Conservation (phyloP, 2,888 invertebrate genomes). For the Thymelicus sylvestris region DNA sequence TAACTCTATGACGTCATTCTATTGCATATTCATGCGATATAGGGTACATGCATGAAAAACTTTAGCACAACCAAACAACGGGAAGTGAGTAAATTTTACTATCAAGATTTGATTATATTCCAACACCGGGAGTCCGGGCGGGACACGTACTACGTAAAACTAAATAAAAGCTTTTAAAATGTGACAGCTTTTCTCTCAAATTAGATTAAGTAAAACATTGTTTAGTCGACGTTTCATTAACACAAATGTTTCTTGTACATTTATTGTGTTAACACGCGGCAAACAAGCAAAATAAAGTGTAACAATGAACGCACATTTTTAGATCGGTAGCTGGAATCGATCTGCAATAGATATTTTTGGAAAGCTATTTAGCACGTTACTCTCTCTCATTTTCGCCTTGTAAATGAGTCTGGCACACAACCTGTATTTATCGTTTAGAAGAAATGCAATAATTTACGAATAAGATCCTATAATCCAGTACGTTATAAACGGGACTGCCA, state of each 20-base stretch:
- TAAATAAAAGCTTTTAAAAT: no score
- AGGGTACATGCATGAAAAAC: no score
- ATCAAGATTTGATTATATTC: no score
- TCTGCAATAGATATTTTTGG: constrained; percentile 40
- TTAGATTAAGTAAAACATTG: not conserved
- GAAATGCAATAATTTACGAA: not conserved
- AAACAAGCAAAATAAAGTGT: constrained; percentile 27
- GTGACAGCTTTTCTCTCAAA: no score
- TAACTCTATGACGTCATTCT: no score
- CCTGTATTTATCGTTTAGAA: not conserved
- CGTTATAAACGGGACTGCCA: no score
- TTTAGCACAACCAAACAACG: no score
- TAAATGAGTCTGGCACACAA: not conserved
- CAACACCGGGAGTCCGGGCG: no score
- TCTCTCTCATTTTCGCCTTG: constrained; percentile 21
- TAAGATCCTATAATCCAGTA: no score
- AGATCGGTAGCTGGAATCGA: constrained; percentile 34
- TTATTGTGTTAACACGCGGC: not conserved
- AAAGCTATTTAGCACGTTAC: constrained; percentile 38
- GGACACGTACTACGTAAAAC: no score
- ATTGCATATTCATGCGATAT: no score
- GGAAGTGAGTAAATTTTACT: no score
- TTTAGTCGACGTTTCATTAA: not conserved
- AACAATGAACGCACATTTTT: constrained; percentile 35
- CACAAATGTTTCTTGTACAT: not conserved